Evolutionary conservation across 2,113 vertebrate species (phyloP), one percentile per base, ranked within the genome.

Genomic region (Sorex araneus): DNA sequence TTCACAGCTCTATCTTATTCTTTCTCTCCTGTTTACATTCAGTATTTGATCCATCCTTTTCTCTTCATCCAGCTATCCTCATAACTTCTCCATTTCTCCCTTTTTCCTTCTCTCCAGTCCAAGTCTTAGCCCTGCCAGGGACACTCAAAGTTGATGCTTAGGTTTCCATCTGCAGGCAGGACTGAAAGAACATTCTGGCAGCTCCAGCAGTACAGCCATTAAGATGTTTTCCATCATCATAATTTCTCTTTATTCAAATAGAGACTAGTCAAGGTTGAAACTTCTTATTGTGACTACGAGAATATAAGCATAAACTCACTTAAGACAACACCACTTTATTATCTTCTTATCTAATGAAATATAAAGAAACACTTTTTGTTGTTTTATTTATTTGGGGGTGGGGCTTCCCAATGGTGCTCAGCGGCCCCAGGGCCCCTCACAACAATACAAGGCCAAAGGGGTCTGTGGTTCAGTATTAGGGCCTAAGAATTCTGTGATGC

Each of bases 211-310:
- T 5, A 25, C 16, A 32, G 12, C 9, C 66, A 63, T 91, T 70
- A 71, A 71, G 50, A 28, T 45, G 3, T 28, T 95, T 67, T 83
- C 74, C 43, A 78, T 10, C 32, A 18, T 16, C 21, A 9, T 18
- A 28, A 32, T 78, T 94, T 78, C 12, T 89, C 84, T 69, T 89
- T 79, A 74, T 79, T 89, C 36, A 83, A 83, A 84, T 12, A 40
- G 47, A 82, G 47, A 71, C 19, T 73, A 40, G 25, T 66, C 40
- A 74, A 40, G 36, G 8, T 8, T 36, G 8, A 28, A 66, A 25
- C 76, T 69, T 91, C 40, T 27, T 87, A 19, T n/a, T 92, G 60
- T 47, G 76, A 5, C 71, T 88, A 2, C 23, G 88, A 66, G 27
- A 90, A 83, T 71, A 79, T 30, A 54, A 15, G 23, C 34, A 67